phyloP scores from a whole-genome alignment of 2,797 vertebrate species.

The Coilia nasus region DNA sequence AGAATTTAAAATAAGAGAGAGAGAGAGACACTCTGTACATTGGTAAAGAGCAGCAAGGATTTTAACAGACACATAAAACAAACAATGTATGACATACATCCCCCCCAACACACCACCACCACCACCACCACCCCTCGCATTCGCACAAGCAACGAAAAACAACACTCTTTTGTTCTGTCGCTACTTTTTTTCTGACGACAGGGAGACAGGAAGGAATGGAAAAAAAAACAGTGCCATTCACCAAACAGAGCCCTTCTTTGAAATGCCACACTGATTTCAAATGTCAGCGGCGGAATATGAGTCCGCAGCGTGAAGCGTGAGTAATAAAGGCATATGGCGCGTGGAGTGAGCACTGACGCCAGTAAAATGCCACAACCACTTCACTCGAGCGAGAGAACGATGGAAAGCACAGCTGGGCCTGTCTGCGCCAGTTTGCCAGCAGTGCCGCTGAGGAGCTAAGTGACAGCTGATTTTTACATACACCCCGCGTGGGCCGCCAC shows the following conservation, averaged over 20 bases:
- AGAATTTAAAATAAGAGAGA: too few relatives aligned
- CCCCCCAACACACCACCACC: too few relatives aligned
- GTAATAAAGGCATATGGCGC: not conserved
- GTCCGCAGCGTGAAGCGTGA: not conserved
- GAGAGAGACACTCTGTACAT: too few relatives aligned
- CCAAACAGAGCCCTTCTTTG: not conserved
- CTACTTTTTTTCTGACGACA: not conserved
- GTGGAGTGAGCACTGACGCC: not conserved
- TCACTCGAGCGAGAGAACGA: not conserved
- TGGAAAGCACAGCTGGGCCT: not conserved
- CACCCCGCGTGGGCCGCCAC: not conserved
- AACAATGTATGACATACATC: too few relatives aligned
- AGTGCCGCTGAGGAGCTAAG: not conserved
- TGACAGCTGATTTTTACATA: not conserved
- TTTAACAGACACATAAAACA: too few relatives aligned
- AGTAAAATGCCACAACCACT: not conserved
- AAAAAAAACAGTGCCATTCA: not conserved
- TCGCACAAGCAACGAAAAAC: not conserved
- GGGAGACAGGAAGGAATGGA: not conserved
- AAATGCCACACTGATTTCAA: not conserved
- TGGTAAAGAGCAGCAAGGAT: too few relatives aligned
- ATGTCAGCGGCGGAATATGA: conserved; percentile 1
- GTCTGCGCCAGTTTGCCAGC: not conserved
- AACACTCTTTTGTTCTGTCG: conserved; percentile 1
- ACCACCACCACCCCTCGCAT: not conserved